phyloP scores from a whole-genome alignment of 1,140 invertebrate genomes.

The Andrena cerasifolii region DNA sequence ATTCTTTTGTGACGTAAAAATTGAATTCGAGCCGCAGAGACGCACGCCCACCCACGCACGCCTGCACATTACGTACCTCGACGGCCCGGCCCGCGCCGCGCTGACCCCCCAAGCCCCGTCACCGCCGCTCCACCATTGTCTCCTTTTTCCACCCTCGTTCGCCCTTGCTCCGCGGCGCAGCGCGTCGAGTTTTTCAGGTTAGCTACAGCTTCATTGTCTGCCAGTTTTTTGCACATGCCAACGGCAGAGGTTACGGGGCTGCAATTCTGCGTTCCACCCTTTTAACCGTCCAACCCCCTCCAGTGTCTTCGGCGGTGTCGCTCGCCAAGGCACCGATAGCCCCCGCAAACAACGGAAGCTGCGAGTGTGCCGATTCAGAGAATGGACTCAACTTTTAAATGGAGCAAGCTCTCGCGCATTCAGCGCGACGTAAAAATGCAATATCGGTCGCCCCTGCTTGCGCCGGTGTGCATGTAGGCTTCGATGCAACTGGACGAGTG shows the following conservation, averaged over 20 bases:
- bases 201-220: constrained; percentile 47
- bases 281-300: too few species aligned
- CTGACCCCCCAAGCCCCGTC: too few species aligned
- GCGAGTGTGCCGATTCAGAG: constrained; percentile 13
- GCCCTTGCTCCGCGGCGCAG: constrained; percentile 22
- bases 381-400: constrained; percentile 14
- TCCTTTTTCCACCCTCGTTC: constrained; percentile 8
- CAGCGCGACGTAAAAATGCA: constrained; percentile 20
- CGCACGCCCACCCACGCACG: constrained; percentile 6
- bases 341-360: constrained; percentile 4
- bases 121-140: background rate
- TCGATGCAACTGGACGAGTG: background rate
- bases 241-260: constrained; percentile 31
- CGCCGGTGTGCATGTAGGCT: background rate
- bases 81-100: background rate
- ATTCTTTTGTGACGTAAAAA: constrained; percentile 69
- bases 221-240: constrained; percentile 39
- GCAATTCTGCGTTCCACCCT: background rate
- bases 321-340: background rate
- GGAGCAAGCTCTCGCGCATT: background rate
- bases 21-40: constrained; percentile 58
- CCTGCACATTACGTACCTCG: background rate
- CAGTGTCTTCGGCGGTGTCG: background rate
- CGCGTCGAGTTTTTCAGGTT: constrained; percentile 43
- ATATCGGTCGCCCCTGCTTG: background rate